Evolutionary conservation across 1,140 invertebrate species (phyloP).

Genomic region (Leptonema lineaticorne): DNA sequence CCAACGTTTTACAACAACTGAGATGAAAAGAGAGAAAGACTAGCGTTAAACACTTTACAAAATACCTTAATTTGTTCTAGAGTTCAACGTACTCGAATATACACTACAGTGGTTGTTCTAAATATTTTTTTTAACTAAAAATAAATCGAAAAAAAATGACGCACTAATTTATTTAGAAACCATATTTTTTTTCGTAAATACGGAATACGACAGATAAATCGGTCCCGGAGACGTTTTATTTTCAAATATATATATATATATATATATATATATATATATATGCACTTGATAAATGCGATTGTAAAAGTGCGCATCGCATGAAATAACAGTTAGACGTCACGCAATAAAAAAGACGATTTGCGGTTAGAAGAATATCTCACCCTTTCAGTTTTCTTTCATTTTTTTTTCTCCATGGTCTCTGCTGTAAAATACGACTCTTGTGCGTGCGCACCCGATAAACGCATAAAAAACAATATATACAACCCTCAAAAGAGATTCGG

Average conservation of each 20-base stretch:
- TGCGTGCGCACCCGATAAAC: constrained; percentile 18
- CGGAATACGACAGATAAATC: not conserved
- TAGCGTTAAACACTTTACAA: not conserved
- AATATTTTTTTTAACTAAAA: not conserved
- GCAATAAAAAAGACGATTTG: constrained; percentile 40
- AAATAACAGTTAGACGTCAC: constrained; percentile 39
- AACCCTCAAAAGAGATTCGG: constrained; percentile 16
- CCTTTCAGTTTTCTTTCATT: too few relatives aligned
- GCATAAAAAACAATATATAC: constrained; percentile 30
- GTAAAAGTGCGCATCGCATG: constrained; percentile 36
- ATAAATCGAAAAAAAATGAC: not conserved
- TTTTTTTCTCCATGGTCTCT: not conserved
- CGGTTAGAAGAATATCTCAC: constrained; percentile 31
- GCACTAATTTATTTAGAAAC: not conserved
- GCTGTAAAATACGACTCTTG: constrained; percentile 23
- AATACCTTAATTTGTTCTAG: constrained; percentile 9
- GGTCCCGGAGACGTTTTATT: too few relatives aligned
- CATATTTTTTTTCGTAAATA: too few relatives aligned
- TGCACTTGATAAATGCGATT: constrained; percentile 41
- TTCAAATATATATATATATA: too few relatives aligned
- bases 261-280: too few relatives aligned
- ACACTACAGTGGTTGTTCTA: not conserved
- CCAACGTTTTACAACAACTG: not conserved
- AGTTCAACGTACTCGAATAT: not conserved
- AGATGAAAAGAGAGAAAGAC: not conserved